Base-by-base conservation (phyloP, 1,140 invertebrate genomes). In the Drosophila nikananu region DNA sequence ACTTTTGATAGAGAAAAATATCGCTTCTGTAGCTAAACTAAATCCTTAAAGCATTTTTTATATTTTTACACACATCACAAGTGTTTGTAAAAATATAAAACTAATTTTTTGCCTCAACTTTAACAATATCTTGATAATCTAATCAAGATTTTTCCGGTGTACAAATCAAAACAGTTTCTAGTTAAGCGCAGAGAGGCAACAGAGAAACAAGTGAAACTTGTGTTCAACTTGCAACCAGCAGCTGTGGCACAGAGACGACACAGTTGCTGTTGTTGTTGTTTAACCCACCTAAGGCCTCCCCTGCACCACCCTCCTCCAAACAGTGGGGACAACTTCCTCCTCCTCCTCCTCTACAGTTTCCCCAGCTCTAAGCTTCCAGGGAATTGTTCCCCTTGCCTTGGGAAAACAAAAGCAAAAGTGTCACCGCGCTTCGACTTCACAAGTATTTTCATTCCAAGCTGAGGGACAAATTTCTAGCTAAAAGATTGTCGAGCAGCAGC, bases 331-430 rank as follows among this genome's bases (percentile, higher is more conserved):
- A 65, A 76, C 61, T 30, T 30, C 30, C 30, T 30, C 30, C 30
- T 30, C 30, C 27, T 32, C 9, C 59, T 59, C 74, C 62, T 70
- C 44, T 55, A 13, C 23, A 54, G 30, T 25, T 41, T 27, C 39
- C 46, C 6, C 10, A 30, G 21, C 23, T 37, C 7, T 19, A 10
- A 57, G 27, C 59, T 75, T 75, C 70, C 58, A 75, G 57, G 8
- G 58, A 77, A 77, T 77, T 60, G 27, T 10, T 4, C 23, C 10
- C 49, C 19, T 37, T n/a, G 15, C 49, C 17, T 42, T 66, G 37
- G n/a, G 32, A 65, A 73, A 80, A 80, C 62, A 89, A 89, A 89
- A 89, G 73, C 84, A 87, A 87, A 87, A 87, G 84, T 87, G 84
- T 83, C 77, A 58, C 48, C 57, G 25, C 57, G 25, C 65, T 51